Percentiles rank a stretch among this genome's conserved stretches.
phyloP scores from a whole-genome alignment of 92 coral and sea anemone species.

The Blastomussa wellsi region DNA sequence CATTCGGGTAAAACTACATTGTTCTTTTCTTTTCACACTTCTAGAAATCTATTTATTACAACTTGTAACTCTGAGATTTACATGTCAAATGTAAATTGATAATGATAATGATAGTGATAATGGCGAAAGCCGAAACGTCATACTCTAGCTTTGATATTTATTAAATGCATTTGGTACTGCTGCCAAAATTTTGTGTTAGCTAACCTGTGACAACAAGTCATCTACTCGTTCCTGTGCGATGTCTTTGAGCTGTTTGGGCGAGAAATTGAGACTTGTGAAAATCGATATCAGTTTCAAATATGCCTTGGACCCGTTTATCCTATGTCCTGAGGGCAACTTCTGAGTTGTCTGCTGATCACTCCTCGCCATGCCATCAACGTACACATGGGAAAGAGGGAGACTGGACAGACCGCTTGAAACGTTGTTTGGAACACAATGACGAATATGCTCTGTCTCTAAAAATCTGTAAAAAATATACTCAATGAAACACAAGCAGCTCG shows the following conservation, averaged over 20 bases:
- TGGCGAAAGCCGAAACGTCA: no score
- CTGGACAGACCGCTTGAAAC: constrained; percentile 70
- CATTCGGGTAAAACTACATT: no score
- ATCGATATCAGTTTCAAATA: constrained; percentile 53
- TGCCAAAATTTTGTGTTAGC: not conserved
- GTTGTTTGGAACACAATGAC: constrained; percentile 68
- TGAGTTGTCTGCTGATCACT: constrained; percentile 61
- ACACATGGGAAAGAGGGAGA: constrained; percentile 67
- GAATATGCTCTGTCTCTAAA: constrained; percentile 63
- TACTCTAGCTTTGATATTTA: no score
- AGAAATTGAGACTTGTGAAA: constrained; percentile 59
- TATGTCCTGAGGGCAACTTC: constrained; percentile 57
- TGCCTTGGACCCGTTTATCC: constrained; percentile 47
- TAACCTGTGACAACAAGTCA: constrained; percentile 56
- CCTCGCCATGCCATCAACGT: constrained; percentile 54
- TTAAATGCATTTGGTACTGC: not conserved
- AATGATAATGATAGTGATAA: no score
- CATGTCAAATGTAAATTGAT: no score
- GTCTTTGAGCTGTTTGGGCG: constrained; percentile 56
- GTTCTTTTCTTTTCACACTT: no score
- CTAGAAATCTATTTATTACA: no score
- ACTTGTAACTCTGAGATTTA: no score
- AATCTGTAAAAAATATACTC: constrained; percentile 40
- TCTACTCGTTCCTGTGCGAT: constrained; percentile 55
- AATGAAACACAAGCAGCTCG: not conserved